A percentile compares a stretch with the other conserved stretches of the same genome.
Conservation (phyloP, 1,140 invertebrate species). For the Cardiocondyla obscurior region DNA sequence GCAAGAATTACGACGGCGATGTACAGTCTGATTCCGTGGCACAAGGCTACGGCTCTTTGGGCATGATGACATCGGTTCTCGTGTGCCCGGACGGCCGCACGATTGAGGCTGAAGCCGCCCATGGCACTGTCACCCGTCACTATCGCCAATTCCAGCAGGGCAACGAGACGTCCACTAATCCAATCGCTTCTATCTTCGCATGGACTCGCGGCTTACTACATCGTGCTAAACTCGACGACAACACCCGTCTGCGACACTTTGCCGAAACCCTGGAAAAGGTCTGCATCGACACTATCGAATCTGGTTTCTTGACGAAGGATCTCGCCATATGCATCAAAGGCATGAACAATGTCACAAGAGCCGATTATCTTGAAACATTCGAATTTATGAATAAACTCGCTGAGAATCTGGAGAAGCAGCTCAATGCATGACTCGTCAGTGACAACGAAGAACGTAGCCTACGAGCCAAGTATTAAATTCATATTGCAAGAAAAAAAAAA, state of each 20-base stretch:
- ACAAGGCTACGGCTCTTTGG: constrained; percentile 96
- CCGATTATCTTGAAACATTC: constrained; percentile 98
- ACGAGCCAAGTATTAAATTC: constrained; percentile 59
- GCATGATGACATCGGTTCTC: constrained; percentile 98
- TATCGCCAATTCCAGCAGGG: constrained; percentile 97
- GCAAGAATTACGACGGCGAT: constrained; percentile 99
- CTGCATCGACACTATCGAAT: constrained; percentile 97
- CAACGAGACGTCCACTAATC: constrained; percentile 98
- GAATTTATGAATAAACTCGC: constrained; percentile 98
- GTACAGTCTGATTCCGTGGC: constrained; percentile 99
- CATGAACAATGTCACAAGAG: constrained; percentile 90
- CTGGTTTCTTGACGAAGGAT: constrained; percentile 99
- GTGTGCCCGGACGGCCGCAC: constrained; percentile 98
- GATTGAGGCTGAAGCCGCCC: constrained; percentile 98
- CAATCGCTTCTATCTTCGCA: constrained; percentile 99
- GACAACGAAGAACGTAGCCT: neutral
- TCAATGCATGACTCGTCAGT: constrained; percentile 42
- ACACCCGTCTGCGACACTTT: constrained; percentile 90
- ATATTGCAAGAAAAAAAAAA: neutral
- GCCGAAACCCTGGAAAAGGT: constrained; percentile 93
- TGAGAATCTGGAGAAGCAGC: constrained; percentile 91
- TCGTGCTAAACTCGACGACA: constrained; percentile 96
- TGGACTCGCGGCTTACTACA: constrained; percentile 97
- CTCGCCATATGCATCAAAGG: constrained; percentile 99
- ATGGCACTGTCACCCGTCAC: constrained; percentile 98